Percentiles rank a stretch among this genome's conserved stretches.
These are phyloP conservation scores for Dryomyza anilis DNA, from an alignment of 2,888 invertebrate genomes.

Conservation along the genomic window DNA sequence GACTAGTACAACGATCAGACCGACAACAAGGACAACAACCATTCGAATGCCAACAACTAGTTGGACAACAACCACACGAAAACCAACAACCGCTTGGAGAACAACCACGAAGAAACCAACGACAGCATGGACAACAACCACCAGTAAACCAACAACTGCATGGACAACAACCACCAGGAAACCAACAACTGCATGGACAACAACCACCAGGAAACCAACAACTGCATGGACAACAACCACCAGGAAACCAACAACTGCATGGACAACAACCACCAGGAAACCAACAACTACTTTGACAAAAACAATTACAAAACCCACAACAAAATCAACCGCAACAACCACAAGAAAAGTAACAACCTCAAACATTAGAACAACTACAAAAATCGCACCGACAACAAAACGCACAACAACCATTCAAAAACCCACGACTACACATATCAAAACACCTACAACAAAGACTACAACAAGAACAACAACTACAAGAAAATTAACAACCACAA, in stretches of 20 bases:
- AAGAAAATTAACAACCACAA: background rate
- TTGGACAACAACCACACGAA: constrained; percentile 30
- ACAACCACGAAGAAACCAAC: constrained; percentile 26
- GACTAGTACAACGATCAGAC: constrained; percentile 2
- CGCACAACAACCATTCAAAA: constrained; percentile 12
- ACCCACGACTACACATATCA: background rate
- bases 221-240: constrained; percentile 26
- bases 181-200: constrained; percentile 18
- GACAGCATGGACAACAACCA: constrained; percentile 28
- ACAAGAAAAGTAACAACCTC: constrained; percentile 32
- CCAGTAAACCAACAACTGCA: constrained; percentile 16
- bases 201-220: constrained; percentile 27
- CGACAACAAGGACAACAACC: constrained; percentile 7
- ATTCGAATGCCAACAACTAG: constrained; percentile 16
- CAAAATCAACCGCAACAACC: constrained; percentile 18
- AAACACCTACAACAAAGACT: background rate
- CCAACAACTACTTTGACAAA: constrained; percentile 29
- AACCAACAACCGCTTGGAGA: constrained; percentile 1
- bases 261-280: background rate
- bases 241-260: constrained; percentile 12
- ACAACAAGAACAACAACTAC: background rate
- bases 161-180: constrained; percentile 30
- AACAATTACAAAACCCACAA: constrained; percentile 33
- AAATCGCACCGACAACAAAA: constrained; percentile 30
- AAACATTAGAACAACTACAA: constrained; percentile 23